phyloP scores from a whole-genome alignment of 2,113 vertebrate genomes.

The Epinephelus lanceolatus region DNA sequence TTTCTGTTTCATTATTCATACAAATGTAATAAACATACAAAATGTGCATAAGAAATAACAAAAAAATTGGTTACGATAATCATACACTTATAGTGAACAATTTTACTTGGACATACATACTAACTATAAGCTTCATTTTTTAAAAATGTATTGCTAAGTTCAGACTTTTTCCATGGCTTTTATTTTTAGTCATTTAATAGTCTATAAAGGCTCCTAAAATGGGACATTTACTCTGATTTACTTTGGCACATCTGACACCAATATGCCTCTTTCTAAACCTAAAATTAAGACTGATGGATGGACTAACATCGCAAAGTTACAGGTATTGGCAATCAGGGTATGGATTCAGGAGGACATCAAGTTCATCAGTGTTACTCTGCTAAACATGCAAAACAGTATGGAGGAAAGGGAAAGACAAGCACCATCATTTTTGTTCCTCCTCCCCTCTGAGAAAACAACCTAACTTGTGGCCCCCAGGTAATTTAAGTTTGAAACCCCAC shows the following conservation, averaged over 20 bases:
- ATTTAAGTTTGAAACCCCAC: slow-evolving; percentile 30
- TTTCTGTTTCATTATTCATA: no score
- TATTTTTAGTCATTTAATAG: no score
- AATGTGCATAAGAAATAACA: no score
- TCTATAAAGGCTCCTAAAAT: no score
- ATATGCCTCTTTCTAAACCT: neutral
- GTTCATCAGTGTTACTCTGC: neutral
- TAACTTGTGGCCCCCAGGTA: neutral
- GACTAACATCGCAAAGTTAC: neutral
- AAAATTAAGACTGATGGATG: neutral
- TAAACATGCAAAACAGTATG: neutral
- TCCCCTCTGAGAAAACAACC: neutral
- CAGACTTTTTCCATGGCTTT: neutral
- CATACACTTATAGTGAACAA: no score
- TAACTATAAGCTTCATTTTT: no score
- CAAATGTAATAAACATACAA: no score
- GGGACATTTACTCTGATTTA: neutral
- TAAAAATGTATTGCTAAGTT: neutral
- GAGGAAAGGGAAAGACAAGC: neutral
- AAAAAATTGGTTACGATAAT: no score
- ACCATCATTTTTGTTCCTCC: neutral
- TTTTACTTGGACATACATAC: no score
- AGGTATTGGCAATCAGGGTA: neutral
- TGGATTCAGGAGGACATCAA: neutral
- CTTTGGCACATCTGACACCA: neutral